Conservation (phyloP, 2,888 invertebrate genomes). For the Ischnura elegans region DNA sequence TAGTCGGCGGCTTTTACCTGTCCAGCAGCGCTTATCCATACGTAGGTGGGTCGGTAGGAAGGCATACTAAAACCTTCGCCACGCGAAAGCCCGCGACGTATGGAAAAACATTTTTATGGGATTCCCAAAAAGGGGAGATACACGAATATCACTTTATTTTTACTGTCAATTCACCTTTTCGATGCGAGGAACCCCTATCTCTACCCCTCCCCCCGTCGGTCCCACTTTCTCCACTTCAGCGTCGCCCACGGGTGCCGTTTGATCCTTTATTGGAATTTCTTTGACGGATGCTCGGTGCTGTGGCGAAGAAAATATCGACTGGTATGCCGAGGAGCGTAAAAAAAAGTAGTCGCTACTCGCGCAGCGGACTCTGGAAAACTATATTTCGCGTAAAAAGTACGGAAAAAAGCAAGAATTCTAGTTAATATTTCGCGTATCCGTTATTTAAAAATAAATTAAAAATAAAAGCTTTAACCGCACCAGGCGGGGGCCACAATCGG, state of each 20-base stretch:
- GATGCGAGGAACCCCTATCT: neutral
- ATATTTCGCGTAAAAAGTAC: too few species aligned
- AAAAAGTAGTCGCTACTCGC: neutral
- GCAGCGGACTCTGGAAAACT: neutral
- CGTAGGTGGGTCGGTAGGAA: too few species aligned
- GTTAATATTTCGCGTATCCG: too few species aligned
- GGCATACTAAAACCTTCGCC: neutral
- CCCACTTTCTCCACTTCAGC: neutral
- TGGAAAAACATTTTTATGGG: slow-evolving; percentile 34
- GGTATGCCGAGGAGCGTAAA: neutral
- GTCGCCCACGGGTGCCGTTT: neutral
- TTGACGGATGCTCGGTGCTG: neutral
- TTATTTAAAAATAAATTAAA: neutral
- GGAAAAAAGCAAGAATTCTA: too few species aligned
- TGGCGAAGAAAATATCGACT: neutral
- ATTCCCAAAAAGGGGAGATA: slow-evolving; percentile 1
- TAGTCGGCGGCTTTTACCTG: slow-evolving; percentile 18
- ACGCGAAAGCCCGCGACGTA: neutral
- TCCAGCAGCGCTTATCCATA: slow-evolving; percentile 18
- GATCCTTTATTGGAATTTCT: slow-evolving; percentile 12
- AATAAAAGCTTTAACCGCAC: neutral
- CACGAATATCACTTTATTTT: slow-evolving; percentile 31
- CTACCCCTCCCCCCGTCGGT: neutral
- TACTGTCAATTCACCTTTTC: slow-evolving; percentile 38
- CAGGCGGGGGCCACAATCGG: too few species aligned